Evolutionary conservation across 2,113 vertebrate species (phyloP).

Genomic region (Grammomys surdaster): DNA sequence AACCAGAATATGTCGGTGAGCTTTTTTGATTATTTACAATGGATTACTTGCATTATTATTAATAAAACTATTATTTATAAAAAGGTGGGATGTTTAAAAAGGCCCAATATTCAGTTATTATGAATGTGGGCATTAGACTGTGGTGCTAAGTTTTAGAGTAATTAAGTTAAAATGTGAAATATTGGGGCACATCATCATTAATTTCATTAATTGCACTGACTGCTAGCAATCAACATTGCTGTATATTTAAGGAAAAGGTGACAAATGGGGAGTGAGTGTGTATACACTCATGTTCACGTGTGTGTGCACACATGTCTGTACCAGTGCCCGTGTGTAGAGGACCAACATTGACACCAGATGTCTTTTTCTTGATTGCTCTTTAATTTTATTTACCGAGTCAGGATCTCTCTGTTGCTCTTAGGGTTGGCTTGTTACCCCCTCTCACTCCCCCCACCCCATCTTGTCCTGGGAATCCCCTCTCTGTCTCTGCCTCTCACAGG

Average conservation of each 20-base stretch:
- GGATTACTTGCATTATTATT: not conserved
- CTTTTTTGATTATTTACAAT: not conserved
- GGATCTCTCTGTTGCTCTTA: not conserved
- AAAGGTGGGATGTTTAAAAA: not conserved
- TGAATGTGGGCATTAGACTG: not conserved
- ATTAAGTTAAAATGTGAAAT: not conserved
- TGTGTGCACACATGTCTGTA: not conserved
- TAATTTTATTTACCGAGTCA: not conserved
- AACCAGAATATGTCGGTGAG: not conserved
- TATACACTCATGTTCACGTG: too few relatives aligned
- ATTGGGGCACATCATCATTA: not conserved
- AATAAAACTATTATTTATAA: not conserved
- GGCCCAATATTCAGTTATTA: not conserved
- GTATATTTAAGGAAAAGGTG: not conserved
- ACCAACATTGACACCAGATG: not conserved
- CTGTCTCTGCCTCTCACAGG: not conserved
- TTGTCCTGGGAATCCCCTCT: not conserved
- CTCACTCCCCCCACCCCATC: not conserved
- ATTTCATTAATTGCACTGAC: not conserved
- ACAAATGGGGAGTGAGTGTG: not conserved
- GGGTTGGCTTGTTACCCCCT: not conserved
- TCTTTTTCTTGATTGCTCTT: not conserved
- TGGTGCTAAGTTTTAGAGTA: not conserved
- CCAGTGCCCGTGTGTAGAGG: not conserved
- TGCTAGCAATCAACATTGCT: not conserved